Base-by-base conservation (phyloP, 2,888 invertebrate genomes). In the Hydropsyche betteni region DNA sequence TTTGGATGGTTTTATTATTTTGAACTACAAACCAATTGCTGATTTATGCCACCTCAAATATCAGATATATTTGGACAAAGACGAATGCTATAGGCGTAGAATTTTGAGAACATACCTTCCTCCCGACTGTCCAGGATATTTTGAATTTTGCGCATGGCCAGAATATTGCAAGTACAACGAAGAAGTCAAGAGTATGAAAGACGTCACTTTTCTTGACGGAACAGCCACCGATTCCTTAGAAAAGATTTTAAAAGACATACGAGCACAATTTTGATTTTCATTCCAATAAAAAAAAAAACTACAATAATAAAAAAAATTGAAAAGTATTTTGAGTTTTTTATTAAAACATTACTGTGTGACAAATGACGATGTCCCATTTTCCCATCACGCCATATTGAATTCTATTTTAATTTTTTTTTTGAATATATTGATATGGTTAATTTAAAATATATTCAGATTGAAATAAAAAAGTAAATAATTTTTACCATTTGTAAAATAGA, bases 121-220 rank as follows among this genome's bases (percentile, higher is more conserved):
- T 24, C 93, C 97, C 0, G 97, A 98, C 86, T 87, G 92, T 1
- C 91, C 90, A 0, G 95, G 95, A 0, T 98, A 97, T 86, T 97
- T 97, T 86, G 95, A 97, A 64, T 85, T 85, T 80, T 91, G 93
- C 82, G 95, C 94, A n/a, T 98, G 97, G 97, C 97, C 97, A n/a
- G 91, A 92, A 82, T 94, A 96, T 83, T 81, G 90, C 75, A 86
- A 85, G 80, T 89, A 92, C 81, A 84, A 88, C 53, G 80, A 83
- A 33, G 88, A 89, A 81, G 83, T 83, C 74, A 75, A 75, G 64
- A 38, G 52, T n/a, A 70, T 64, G 24, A 10, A 38, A 5, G 68
- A 72, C 14, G 70, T 79, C 5, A 50, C 69, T 6, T 36, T 61
- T 16, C 55, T 79, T 0, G 76, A 79, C 69, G 79, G 79, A 4